Conservation (phyloP, 1,140 invertebrate species). For the Eumeta japonica region DNA sequence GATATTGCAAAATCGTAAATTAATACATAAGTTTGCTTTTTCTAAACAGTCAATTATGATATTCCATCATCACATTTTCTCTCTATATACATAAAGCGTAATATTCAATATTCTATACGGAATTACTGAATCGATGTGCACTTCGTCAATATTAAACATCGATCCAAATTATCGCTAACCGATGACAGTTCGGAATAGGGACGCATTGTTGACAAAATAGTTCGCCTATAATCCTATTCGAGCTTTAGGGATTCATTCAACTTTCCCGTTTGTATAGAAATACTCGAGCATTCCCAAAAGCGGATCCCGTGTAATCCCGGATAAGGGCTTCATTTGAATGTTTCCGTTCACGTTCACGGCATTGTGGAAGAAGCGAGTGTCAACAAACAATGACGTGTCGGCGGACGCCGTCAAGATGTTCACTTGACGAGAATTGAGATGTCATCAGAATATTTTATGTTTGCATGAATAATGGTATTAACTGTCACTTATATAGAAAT, state of each 20-base stretch:
- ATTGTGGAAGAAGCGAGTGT: constrained; percentile 20
- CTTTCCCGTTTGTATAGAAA: constrained; percentile 24
- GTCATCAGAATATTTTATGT: constrained; percentile 28
- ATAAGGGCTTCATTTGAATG: constrained; percentile 33
- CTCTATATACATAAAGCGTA: too few relatives aligned
- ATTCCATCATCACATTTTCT: too few relatives aligned
- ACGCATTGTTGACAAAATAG: constrained; percentile 25
- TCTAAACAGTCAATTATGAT: too few relatives aligned
- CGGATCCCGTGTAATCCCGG: constrained; percentile 47
- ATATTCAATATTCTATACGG: too few relatives aligned
- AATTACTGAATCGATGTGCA: background rate
- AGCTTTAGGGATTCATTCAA: constrained; percentile 15
- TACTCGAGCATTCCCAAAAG: constrained; percentile 46
- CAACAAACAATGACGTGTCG: constrained; percentile 20
- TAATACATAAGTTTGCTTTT: too few relatives aligned
- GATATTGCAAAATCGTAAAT: too few relatives aligned
- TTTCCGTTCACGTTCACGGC: constrained; percentile 28
- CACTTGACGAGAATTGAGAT: constrained; percentile 34
- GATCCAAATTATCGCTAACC: constrained; percentile 10
- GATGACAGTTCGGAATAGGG: constrained; percentile 34
- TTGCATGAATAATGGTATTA: constrained; percentile 47
- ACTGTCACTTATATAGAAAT: too few relatives aligned
- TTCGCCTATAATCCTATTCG: constrained; percentile 29
- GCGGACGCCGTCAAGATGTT: constrained; percentile 22
- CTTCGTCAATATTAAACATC: background rate